Evolutionary conservation across 2,888 invertebrate species (phyloP), one percentile per base, ranked within the genome.

Genomic region (Tetrapedia diversipes): DNA sequence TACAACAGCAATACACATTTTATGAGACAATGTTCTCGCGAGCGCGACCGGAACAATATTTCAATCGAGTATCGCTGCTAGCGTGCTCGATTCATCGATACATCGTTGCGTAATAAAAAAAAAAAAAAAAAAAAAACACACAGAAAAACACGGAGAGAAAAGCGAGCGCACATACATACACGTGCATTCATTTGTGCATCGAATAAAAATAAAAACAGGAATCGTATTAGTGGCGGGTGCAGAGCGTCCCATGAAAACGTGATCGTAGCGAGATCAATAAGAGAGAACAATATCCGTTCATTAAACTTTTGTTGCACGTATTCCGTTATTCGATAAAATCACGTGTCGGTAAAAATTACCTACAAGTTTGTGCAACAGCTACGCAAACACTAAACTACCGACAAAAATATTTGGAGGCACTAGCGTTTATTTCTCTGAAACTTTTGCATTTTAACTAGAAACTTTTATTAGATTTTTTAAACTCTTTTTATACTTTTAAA

Each of bases 1-100:
- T 78, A 63, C 74, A 34, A 32, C 27, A 27, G 24, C 41, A 4
- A 53, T 43, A 63, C 49, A 72, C 64, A 49, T 67, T 77, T 72
- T 61, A 72, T 11, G 66, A n/a, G 34, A 60, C 66, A 41, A 59
- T 72, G 54, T 72, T 34, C 32, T 43, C 45, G 41, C 6, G 51
- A 7, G 29, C 57, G 8, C 37, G 14, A 11, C 53, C 34, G 2
- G 37, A n/a, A 29, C 73, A 27, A 47, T 65, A 65, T 72, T 57
- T 75, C 75, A 69, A 72, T 75, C 43, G 24, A 53, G 27, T 11
- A 53, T 34, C 41, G 41, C 16, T 43, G 8, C 2, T 11, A 14
- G 19, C 27, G 8, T 19, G 3, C n/a, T 24, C 47, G 43, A 27
- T 16, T 24, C 32, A 24, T 32, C 56, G 56, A 32, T 43, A 32